Conservation (phyloP, 2,797 vertebrate species). For the Oryzias dopingdopingensis region DNA sequence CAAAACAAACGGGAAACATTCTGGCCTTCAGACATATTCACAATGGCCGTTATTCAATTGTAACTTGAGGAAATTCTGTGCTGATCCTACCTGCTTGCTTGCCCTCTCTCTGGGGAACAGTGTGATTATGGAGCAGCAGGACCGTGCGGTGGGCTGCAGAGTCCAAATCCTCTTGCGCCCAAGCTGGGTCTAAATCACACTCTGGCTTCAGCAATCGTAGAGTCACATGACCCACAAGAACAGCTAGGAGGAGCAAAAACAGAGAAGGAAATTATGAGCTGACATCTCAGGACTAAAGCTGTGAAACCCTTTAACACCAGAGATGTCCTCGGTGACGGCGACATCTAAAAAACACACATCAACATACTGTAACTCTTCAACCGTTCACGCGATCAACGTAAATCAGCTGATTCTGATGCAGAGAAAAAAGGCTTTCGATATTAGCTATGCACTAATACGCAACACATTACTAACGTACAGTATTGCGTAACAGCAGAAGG, state of each 20-base stretch:
- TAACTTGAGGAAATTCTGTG: too few relatives aligned
- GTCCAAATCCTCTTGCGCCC: slow-evolving; percentile 89
- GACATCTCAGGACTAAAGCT: background rate
- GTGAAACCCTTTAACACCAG: too few relatives aligned
- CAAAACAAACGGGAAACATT: background rate
- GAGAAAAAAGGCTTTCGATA: too few relatives aligned
- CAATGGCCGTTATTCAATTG: background rate
- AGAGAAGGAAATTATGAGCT: background rate
- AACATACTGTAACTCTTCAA: too few relatives aligned
- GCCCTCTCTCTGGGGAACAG: slow-evolving; percentile 79
- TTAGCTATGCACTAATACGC: too few relatives aligned
- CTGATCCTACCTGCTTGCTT: slow-evolving; percentile 72
- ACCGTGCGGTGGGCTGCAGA: slow-evolving; percentile 85
- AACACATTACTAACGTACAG: too few relatives aligned
- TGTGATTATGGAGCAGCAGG: slow-evolving; percentile 82
- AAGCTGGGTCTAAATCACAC: slow-evolving; percentile 87
- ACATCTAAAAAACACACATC: background rate
- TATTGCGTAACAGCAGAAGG: too few relatives aligned
- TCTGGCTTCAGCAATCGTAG: slow-evolving; percentile 91
- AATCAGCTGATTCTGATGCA: too few relatives aligned
- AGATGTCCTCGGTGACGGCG: too few relatives aligned
- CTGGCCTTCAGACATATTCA: background rate
- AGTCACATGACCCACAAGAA: slow-evolving; percentile 90
- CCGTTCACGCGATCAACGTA: too few relatives aligned
- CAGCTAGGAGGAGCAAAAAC: slow-evolving; percentile 67